Evolutionary conservation across 2,113 vertebrate genomes (phyloP).

Genomic region (Sterna hirundo): DNA sequence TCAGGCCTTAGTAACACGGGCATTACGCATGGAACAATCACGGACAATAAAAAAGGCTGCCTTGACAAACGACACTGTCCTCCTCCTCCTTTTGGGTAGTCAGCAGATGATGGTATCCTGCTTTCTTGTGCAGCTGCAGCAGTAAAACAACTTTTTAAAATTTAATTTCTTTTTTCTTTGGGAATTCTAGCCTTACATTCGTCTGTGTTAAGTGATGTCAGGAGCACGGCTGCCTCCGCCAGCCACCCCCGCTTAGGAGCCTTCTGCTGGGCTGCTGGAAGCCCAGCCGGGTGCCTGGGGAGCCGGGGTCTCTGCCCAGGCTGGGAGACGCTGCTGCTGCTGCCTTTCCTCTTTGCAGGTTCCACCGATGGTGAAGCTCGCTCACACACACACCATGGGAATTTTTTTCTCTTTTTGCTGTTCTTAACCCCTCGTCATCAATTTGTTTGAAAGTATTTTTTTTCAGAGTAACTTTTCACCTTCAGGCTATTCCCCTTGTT

Average conservation of each 20-base stretch:
- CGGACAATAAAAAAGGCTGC: neutral
- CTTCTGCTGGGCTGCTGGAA: neutral
- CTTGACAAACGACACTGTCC: neutral
- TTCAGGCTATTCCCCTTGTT: neutral
- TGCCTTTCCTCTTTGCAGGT: neutral
- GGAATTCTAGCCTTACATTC: neutral
- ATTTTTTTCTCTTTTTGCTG: neutral
- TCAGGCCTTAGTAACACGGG: neutral
- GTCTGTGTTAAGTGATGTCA: neutral
- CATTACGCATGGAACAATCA: accelerated
- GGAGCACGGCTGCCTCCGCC: neutral
- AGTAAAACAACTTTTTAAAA: neutral
- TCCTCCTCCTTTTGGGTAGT: neutral
- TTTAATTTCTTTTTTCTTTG: neutral
- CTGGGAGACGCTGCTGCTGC: neutral
- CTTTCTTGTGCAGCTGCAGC: neutral
- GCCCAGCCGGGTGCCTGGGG: neutral
- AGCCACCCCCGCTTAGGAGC: neutral
- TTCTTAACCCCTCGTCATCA: neutral
- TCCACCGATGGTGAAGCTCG: neutral
- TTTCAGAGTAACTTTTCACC: neutral
- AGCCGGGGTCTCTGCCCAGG: neutral
- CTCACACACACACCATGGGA: too few species aligned
- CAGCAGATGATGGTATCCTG: neutral
- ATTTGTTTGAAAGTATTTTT: neutral